phyloP scores from a whole-genome alignment of 2,797 vertebrate genomes.

The Poecilia velifera region DNA sequence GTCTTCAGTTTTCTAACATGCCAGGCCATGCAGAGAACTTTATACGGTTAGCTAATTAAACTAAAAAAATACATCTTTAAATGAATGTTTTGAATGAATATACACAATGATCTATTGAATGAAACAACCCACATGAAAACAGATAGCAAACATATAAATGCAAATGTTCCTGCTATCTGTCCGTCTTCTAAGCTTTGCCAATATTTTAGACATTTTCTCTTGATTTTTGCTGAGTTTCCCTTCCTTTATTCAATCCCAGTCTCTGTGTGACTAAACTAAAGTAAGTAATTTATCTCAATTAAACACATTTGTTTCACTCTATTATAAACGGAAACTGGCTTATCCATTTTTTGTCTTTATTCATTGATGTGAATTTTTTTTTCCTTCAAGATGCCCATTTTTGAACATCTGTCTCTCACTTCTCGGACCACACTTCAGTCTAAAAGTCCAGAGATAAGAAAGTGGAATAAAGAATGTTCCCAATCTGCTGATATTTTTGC shows the following conservation, averaged over 20 bases:
- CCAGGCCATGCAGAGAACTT: background rate
- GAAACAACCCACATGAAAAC: background rate
- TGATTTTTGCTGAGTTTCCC: background rate
- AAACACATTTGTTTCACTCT: background rate
- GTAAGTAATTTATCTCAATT: background rate
- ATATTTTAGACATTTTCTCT: background rate
- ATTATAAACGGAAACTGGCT: background rate
- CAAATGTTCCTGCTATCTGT: background rate
- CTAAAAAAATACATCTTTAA: background rate
- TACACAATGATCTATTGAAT: background rate
- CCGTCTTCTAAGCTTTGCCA: background rate
- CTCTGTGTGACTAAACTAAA: background rate
- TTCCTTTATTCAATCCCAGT: background rate
- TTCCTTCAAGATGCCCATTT: background rate
- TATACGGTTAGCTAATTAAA: background rate
- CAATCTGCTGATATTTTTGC: background rate
- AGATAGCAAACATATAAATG: background rate
- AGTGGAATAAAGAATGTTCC: background rate
- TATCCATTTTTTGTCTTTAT: background rate
- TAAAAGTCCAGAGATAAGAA: background rate
- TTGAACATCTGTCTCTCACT: background rate
- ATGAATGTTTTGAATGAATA: background rate
- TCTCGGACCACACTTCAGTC: background rate
- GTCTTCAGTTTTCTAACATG: background rate
- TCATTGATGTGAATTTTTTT: background rate